phyloP scores from a whole-genome alignment of 23 tunicate genomes.

The Clavelina lepadiformis region DNA sequence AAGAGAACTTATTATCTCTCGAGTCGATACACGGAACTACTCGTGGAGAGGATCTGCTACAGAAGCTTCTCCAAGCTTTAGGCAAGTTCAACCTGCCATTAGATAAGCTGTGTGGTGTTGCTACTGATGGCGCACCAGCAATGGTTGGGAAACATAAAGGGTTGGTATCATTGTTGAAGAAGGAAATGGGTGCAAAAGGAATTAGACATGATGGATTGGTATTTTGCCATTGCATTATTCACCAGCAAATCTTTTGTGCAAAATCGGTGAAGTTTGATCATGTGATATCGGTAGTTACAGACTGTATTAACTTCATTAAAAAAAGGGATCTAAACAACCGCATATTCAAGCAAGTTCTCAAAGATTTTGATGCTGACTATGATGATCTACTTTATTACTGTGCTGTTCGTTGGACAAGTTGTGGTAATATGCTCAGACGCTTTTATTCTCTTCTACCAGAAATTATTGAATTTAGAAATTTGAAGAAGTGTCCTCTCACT shows the following conservation, averaged over 20 bases:
- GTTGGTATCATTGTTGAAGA: conserved; percentile 9
- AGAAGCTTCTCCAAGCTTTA: no score
- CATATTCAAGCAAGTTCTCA: not conserved
- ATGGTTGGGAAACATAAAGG: conserved; percentile 32
- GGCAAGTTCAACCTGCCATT: no score
- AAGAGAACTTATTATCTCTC: conserved; percentile 10
- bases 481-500: conserved; percentile 12
- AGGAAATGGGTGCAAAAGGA: conserved; percentile 3
- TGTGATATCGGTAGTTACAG: conserved; percentile 6
- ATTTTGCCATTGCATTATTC: conserved; percentile 20
- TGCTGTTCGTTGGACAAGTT: conserved; percentile 7
- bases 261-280: conserved; percentile 16
- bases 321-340: conserved; percentile 10
- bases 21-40: conserved; percentile 17
- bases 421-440: conserved; percentile 5
- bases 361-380: not conserved
- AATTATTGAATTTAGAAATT: conserved; percentile 16
- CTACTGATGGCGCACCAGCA: conserved; percentile 33
- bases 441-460: conserved; percentile 9
- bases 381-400: conserved; percentile 4
- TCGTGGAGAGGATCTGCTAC: conserved; percentile 16
- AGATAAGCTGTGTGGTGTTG: conserved; percentile 13
- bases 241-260: conserved; percentile 29
- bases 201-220: conserved; percentile 9
- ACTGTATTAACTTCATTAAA: not conserved